phyloP scores from a whole-genome alignment of 1,140 invertebrate genomes.

The Leptonema lineaticorne region DNA sequence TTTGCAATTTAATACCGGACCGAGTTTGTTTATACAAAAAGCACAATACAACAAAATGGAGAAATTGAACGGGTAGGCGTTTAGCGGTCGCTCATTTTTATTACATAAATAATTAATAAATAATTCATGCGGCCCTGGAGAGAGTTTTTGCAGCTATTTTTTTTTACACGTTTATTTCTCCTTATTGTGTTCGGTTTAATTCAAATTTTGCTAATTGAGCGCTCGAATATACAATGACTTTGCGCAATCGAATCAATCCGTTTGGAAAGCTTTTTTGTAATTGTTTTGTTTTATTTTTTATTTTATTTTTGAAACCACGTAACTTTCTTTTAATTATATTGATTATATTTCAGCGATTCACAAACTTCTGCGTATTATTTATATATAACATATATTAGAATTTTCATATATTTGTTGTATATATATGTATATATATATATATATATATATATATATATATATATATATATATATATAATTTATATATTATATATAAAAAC shows the following conservation, averaged over 20 bases:
- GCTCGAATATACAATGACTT: conserved; percentile 13
- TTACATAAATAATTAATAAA: background rate
- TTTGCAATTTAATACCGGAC: conserved; percentile 15
- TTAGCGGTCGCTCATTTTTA: too few species aligned
- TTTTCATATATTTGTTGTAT: too few species aligned
- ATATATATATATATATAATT: background rate
- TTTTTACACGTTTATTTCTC: background rate
- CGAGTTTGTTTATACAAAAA: conserved; percentile 3
- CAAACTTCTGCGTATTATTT: background rate
- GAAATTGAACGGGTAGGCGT: too few species aligned
- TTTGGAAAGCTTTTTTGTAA: background rate
- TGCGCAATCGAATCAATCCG: background rate
- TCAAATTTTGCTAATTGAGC: conserved; percentile 1
- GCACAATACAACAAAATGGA: too few species aligned
- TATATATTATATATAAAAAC: too few species aligned
- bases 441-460: background rate
- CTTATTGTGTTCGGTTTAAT: background rate
- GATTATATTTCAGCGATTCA: background rate
- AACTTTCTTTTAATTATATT: background rate
- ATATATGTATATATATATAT: background rate
- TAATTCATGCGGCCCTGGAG: background rate
- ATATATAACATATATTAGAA: too few species aligned
- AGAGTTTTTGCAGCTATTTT: background rate
- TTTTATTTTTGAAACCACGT: background rate
- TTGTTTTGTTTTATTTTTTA: background rate